These are phyloP conservation scores for Idaea straminata DNA, from an alignment of 2,888 invertebrate species.

Conservation along the genomic window DNA sequence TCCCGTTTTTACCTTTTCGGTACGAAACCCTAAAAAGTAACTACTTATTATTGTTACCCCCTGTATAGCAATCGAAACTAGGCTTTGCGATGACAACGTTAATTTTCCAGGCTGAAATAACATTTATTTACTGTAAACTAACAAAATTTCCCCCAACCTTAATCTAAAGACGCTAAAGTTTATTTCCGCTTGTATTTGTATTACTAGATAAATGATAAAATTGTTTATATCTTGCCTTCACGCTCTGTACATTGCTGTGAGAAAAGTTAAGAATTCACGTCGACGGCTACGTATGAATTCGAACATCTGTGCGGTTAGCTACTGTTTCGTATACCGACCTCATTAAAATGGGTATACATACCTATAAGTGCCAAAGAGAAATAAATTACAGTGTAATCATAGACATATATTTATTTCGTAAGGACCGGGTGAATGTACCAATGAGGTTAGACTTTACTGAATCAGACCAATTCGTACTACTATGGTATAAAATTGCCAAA, in stretches of 20 bases:
- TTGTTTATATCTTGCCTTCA: slow-evolving; percentile 34
- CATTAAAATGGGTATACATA: not conserved
- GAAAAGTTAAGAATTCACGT: slow-evolving; percentile 48
- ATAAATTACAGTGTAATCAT: too few relatives aligned
- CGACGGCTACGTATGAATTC: slow-evolving; percentile 34
- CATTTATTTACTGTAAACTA: slow-evolving; percentile 4
- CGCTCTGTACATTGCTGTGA: slow-evolving; percentile 42
- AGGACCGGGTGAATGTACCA: too few relatives aligned
- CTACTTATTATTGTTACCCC: not conserved
- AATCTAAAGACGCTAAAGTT: slow-evolving; percentile 26
- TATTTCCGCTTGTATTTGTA: slow-evolving; percentile 19
- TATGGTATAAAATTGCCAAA: too few relatives aligned
- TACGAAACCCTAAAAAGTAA: too few relatives aligned
- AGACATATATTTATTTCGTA: too few relatives aligned
- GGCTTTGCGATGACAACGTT: slow-evolving; percentile 48
- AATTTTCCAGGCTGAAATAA: slow-evolving; percentile 44
- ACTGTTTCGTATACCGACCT: slow-evolving; percentile 14
- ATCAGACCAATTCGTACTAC: too few relatives aligned
- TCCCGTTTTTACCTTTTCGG: slow-evolving; percentile 8
- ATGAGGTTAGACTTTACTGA: too few relatives aligned
- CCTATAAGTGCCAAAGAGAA: not conserved
- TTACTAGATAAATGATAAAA: slow-evolving; percentile 21
- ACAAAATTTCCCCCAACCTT: slow-evolving; percentile 8
- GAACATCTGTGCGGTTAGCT: slow-evolving; percentile 28
- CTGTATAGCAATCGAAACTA: slow-evolving; percentile 35